Evolutionary conservation across 1,140 invertebrate species (phyloP).

Genomic region (Melitaea cinxia): DNA sequence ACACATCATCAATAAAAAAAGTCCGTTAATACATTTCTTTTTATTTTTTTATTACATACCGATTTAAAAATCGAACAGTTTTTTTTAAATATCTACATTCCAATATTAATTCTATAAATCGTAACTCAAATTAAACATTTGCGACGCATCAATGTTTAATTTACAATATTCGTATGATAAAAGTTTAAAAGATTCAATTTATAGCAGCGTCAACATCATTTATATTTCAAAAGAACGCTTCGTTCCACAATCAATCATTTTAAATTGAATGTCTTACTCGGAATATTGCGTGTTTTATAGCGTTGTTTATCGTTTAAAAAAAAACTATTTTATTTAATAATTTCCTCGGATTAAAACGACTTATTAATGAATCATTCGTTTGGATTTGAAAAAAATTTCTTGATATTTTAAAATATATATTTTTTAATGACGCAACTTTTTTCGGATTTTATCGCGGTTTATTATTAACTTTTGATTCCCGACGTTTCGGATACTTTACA

Average conservation of each 20-base stretch:
- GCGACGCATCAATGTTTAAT: not conserved
- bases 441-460: no score
- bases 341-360: not conserved
- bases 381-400: not conserved
- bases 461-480: no score
- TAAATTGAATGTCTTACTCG: slow-evolving; percentile 47
- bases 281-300: slow-evolving; percentile 43
- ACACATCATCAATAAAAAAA: no score
- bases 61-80: no score
- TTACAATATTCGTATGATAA: not conserved
- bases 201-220: slow-evolving; percentile 21
- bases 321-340: slow-evolving; percentile 29
- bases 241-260: slow-evolving; percentile 44
- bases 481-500: no score
- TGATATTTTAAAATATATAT: not conserved
- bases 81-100: no score
- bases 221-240: slow-evolving; percentile 29
- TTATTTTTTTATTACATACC: no score
- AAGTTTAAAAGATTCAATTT: slow-evolving; percentile 9
- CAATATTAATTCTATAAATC: no score
- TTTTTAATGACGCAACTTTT: no score
- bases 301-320: slow-evolving; percentile 37
- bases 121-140: no score
- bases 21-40: no score
- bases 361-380: slow-evolving; percentile 22